These are phyloP conservation scores for Pipistrellus nathusii DNA, from an alignment of 2,797 vertebrate genomes.

Conservation along the genomic window DNA sequence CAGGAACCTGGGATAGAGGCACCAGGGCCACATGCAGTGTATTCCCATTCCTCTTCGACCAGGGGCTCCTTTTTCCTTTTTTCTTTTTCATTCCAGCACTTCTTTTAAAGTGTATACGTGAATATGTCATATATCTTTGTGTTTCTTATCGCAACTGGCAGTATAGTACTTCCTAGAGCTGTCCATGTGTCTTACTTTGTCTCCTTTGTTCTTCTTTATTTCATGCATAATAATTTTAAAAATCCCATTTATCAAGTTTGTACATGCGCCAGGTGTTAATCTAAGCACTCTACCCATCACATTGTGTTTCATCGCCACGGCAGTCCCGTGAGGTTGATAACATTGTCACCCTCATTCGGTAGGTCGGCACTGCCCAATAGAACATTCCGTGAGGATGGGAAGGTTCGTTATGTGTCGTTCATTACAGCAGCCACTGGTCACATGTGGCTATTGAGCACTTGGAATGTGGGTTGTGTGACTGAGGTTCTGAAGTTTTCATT, in stretches of 20 bases:
- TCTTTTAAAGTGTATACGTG: not conserved
- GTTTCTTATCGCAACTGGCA: not conserved
- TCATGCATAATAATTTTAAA: slow-evolving; percentile 9
- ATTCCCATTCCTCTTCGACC: not conserved
- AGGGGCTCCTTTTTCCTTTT: not conserved
- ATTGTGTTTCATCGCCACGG: not conserved
- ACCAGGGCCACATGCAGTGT: not conserved
- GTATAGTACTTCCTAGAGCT: not conserved
- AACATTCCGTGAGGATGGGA: not conserved
- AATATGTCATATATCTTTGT: not conserved
- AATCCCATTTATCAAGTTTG: not conserved
- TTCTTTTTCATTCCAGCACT: not conserved
- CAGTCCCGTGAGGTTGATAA: not conserved
- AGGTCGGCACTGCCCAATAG: not conserved
- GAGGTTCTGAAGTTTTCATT: not conserved
- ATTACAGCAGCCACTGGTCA: not conserved
- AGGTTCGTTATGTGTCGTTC: not conserved
- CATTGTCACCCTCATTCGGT: not conserved
- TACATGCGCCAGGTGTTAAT: not conserved
- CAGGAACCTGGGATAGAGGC: not conserved
- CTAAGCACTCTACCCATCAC: not conserved
- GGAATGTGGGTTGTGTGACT: not conserved
- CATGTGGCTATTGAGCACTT: not conserved
- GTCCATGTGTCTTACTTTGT: not conserved
- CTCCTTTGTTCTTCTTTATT: not conserved